Evolutionary conservation across 2,888 invertebrate genomes (phyloP), one percentile per base, ranked within the genome.

Genomic region (Pachliopta kotzebuea): DNA sequence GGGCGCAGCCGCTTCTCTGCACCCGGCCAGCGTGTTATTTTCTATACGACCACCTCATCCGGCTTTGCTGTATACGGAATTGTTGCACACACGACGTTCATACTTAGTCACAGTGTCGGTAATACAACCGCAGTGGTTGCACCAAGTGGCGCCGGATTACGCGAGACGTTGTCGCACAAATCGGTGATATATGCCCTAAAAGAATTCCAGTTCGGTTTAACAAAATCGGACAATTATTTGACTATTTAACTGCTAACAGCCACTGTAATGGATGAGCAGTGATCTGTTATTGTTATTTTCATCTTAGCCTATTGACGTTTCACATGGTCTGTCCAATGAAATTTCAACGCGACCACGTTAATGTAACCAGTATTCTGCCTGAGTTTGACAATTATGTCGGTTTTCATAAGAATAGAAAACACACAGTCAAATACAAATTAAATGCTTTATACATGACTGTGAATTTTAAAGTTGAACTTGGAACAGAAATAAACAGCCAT

Each of bases 121-220:
- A 49, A 94, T 98, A 57, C 96, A 97, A 78, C 91, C 95, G 14
- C 95, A 96, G 31, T 98, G 98, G 98, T 85, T 98, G 67, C 90
- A 80, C 18, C 88, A 83, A 37, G 80, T 82, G 0, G 88, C 83
- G 50, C 87, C 88, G 0, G 84, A 85, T 0, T 88, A 84, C 69
- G 88, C 89, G 14, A 74, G 88, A 4, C 77, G 87, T 0, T 85
- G 85, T 66, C 83, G 87, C 64, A 76, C 80, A 21, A 72, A 70
- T 26, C 77, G 89, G 81, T 88, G 88, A 90, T 85, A 55, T 24
- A 20, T 6, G 11, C 37, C 21, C 11, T 14, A n/a, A 18, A 45
- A 4, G 4, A n/a, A 45, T 45, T 45, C n/a, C 18, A 45, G n/a
- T 45, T 18, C 7, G 45, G 45, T 14, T 11, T n/a, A 45, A 45